These are phyloP conservation scores for Alaudala cheleensis DNA, from an alignment of 2,113 vertebrate genomes.

Conservation along the genomic window DNA sequence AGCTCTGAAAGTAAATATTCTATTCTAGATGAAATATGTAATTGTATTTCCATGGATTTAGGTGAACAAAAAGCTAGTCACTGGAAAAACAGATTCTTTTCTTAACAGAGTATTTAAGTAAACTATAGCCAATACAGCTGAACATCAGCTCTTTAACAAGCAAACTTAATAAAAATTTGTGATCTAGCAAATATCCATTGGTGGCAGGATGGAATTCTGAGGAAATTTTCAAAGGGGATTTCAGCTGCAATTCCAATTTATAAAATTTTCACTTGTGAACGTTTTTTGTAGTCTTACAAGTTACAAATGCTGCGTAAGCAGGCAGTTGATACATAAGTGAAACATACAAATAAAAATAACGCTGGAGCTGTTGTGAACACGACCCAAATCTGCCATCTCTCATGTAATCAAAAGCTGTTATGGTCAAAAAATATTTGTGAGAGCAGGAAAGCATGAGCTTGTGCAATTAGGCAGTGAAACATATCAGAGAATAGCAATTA, in stretches of 20 bases:
- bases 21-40: not conserved
- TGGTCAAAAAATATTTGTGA: not conserved
- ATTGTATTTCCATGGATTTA: not conserved
- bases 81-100: not conserved
- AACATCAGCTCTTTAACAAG: not conserved
- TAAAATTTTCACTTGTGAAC: not conserved
- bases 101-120: not conserved
- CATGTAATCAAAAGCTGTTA: not conserved
- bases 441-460: not conserved
- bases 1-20: not conserved
- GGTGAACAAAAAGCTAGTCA: not conserved
- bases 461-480: not conserved
- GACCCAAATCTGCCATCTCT: not conserved
- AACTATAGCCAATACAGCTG: not conserved
- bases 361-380: not conserved
- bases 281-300: not conserved
- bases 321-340: not conserved
- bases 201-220: not conserved
- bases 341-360: not conserved
- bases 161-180: not conserved
- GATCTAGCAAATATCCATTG: not conserved
- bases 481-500: not conserved
- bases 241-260: not conserved
- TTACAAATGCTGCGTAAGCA: not conserved
- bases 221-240: not conserved